Percentiles rank a stretch among this genome's conserved stretches.
phyloP scores from a whole-genome alignment of 2,888 invertebrate genomes.

The Pandemis cinnamomeana region DNA sequence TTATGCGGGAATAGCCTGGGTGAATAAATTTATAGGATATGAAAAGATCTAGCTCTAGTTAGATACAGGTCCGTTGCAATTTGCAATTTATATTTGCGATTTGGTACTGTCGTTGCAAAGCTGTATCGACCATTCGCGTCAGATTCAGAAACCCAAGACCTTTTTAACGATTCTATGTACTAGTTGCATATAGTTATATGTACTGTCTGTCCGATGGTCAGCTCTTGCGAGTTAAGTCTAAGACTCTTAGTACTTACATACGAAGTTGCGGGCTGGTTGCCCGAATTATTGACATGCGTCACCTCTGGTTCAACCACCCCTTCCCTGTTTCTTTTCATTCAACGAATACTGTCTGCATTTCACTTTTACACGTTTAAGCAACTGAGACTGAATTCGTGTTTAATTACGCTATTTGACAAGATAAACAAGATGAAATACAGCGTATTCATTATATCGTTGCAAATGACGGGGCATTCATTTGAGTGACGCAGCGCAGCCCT shows the following conservation, averaged over 20 bases:
- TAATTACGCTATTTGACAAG: not conserved
- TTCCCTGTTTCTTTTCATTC: not conserved
- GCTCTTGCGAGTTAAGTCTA: too few species aligned
- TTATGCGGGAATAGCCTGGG: not conserved
- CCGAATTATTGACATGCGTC: not conserved
- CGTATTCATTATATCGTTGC: conserved; percentile 19
- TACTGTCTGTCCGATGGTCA: too few species aligned
- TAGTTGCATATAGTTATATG: too few species aligned
- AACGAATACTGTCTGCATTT: not conserved
- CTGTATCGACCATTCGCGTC: too few species aligned
- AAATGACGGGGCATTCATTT: conserved; percentile 24
- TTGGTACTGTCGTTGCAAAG: too few species aligned
- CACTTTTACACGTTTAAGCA: not conserved
- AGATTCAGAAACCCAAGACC: too few species aligned
- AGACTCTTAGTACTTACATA: too few species aligned
- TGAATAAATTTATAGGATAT: not conserved
- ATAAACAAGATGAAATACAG: conserved; percentile 15
- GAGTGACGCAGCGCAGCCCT: not conserved
- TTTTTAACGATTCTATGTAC: too few species aligned
- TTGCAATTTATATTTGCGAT: too few species aligned
- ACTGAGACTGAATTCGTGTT: not conserved
- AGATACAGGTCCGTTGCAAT: not conserved
- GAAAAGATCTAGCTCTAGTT: not conserved
- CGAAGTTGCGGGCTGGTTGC: not conserved
- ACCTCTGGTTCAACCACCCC: too few species aligned